These are phyloP conservation scores for Pocillopora damicornis DNA, from an alignment of 64 coral and sea anemone species.

Conservation along the genomic window DNA sequence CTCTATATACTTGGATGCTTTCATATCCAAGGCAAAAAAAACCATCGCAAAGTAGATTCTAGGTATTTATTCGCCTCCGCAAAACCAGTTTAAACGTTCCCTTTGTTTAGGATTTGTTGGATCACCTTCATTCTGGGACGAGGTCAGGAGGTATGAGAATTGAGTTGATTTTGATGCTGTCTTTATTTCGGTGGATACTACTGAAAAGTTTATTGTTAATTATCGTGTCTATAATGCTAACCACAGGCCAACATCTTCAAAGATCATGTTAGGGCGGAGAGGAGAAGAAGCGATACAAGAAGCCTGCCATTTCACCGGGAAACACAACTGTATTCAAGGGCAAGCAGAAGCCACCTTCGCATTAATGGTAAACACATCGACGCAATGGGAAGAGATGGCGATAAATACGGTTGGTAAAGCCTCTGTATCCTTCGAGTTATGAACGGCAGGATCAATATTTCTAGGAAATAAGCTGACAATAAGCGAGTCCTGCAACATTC, in stretches of 20 bases:
- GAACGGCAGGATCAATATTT: not conserved
- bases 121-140: not conserved
- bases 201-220: not conserved
- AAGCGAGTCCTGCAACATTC: not conserved
- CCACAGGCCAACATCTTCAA: conserved; percentile 37
- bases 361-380: conserved; percentile 73
- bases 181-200: not conserved
- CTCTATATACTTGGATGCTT: not conserved
- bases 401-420: conserved; percentile 66
- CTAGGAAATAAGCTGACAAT: not conserved
- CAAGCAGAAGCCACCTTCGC: conserved; percentile 70
- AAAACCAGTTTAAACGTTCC: not conserved
- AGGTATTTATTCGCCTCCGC: not conserved
- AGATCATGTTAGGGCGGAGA: conserved; percentile 54
- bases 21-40: not conserved
- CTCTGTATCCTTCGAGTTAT: not conserved
- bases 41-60: not conserved
- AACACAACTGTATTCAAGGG: conserved; percentile 85
- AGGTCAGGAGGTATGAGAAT: not conserved
- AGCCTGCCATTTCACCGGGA: conserved; percentile 85
- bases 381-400: conserved; percentile 75
- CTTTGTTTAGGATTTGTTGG: conserved; percentile 6
- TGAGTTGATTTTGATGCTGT: not conserved
- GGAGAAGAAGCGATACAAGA: conserved; percentile 56
- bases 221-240: not conserved